phyloP scores from a whole-genome alignment of 2,888 invertebrate genomes.

The Pachydiplax longipennis region DNA sequence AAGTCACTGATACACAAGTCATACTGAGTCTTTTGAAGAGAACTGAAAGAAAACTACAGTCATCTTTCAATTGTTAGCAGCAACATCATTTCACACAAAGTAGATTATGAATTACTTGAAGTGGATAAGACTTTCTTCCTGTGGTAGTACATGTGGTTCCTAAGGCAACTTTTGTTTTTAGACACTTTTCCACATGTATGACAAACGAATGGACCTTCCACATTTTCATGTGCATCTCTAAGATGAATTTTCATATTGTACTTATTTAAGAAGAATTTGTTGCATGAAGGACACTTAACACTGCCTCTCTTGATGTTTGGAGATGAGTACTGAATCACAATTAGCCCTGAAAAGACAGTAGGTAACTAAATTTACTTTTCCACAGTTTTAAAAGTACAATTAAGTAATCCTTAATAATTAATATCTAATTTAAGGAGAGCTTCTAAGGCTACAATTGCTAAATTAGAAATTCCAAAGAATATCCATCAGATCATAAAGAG shows the following conservation, averaged over 20 bases:
- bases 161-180: conserved; percentile 69
- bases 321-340: conserved; percentile 21
- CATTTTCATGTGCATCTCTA: conserved; percentile 72
- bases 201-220: conserved; percentile 71
- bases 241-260: conserved; percentile 74
- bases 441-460: no score
- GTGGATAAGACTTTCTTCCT: conserved; percentile 7
- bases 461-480: no score
- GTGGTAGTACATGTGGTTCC: conserved; percentile 72
- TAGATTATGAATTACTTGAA: not conserved
- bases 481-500: no score
- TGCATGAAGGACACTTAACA: conserved; percentile 49
- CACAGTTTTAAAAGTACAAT: no score
- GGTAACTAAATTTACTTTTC: not conserved
- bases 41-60: no score
- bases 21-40: no score
- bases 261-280: conserved; percentile 50
- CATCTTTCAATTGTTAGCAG: no score
- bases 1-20: no score
- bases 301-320: conserved; percentile 2
- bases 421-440: no score
- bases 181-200: conserved; percentile 74
- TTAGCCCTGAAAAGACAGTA: conserved; percentile 28
- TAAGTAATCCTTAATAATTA: no score
- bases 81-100: no score